phyloP scores from a whole-genome alignment of 1,140 invertebrate genomes.

The Eriocheir sinensis region DNA sequence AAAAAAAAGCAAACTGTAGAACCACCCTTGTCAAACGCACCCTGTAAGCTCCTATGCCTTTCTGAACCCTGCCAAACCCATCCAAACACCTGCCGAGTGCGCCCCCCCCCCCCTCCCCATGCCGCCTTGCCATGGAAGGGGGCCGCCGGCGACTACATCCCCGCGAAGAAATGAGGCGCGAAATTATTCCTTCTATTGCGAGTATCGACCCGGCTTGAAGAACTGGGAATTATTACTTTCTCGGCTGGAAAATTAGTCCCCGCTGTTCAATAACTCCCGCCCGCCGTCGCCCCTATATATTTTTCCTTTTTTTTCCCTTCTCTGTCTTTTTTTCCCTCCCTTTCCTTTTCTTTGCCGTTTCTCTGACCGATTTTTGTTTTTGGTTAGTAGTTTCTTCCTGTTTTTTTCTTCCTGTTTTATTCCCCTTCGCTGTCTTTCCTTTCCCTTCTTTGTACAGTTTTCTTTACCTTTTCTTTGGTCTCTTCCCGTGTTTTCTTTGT shows the following conservation, averaged over 20 bases:
- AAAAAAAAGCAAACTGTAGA: too few relatives aligned
- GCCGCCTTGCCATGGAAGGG: too few relatives aligned
- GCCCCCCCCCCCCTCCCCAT: too few relatives aligned
- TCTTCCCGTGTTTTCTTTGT: not conserved
- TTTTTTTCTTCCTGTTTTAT: not conserved
- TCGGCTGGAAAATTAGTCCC: conserved; percentile 66
- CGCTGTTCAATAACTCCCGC: not conserved
- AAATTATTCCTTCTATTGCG: conserved; percentile 63
- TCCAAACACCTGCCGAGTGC: too few relatives aligned
- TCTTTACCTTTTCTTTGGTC: not conserved
- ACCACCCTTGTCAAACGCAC: not conserved
- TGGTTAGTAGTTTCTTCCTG: not conserved
- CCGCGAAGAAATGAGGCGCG: conserved; percentile 33
- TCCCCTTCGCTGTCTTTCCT: not conserved
- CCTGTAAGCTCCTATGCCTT: too few relatives aligned
- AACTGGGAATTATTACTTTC: conserved; percentile 56
- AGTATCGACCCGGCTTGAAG: conserved; percentile 37
- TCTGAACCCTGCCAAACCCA: too few relatives aligned
- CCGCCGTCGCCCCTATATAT: not conserved
- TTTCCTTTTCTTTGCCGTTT: not conserved
- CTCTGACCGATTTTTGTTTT: not conserved
- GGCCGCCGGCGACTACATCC: conserved; percentile 28
- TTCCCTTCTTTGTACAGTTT: not conserved
- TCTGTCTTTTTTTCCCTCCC: not conserved
- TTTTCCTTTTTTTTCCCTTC: not conserved